phyloP scores from a whole-genome alignment of 2,113 vertebrate species.

The Python bivittatus region DNA sequence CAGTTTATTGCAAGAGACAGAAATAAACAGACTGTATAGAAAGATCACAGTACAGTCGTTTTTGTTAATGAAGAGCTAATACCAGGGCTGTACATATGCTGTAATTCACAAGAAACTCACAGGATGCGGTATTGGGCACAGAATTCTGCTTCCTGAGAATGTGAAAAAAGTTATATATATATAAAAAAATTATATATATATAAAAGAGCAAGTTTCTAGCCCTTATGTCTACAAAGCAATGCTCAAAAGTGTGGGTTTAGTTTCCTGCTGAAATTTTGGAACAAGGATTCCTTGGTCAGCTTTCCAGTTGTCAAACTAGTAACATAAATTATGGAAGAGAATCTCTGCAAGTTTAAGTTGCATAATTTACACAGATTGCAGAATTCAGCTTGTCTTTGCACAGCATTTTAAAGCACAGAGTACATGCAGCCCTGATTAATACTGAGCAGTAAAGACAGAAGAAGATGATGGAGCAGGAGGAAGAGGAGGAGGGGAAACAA shows the following conservation, averaged over 20 bases:
- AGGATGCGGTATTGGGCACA: background rate
- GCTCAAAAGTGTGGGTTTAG: background rate
- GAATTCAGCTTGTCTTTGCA: background rate
- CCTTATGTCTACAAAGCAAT: background rate
- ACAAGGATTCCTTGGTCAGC: too few species aligned
- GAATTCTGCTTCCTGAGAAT: slow-evolving; percentile 8
- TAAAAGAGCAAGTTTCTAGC: slow-evolving; percentile 17
- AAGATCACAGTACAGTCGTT: slow-evolving; percentile 14
- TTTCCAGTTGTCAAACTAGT: background rate
- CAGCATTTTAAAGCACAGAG: background rate
- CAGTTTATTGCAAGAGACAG: slow-evolving; percentile 22
- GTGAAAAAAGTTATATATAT: background rate
- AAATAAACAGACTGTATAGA: background rate
- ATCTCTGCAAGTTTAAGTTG: background rate
- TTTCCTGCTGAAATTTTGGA: background rate
- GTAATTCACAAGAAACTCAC: background rate
- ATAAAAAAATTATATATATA: background rate
- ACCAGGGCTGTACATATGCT: slow-evolving; percentile 13
- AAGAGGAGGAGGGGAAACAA: background rate
- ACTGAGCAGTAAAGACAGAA: slow-evolving; percentile 9
- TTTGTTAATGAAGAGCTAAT: background rate
- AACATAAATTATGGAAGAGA: slow-evolving; percentile 15
- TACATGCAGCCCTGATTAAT: slow-evolving; percentile 27
- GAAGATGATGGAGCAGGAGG: background rate
- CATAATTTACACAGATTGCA: background rate